Evolutionary conservation across 2,113 vertebrate species (phyloP), one percentile per base, ranked within the genome.

Genomic region (Ameiurus melas): DNA sequence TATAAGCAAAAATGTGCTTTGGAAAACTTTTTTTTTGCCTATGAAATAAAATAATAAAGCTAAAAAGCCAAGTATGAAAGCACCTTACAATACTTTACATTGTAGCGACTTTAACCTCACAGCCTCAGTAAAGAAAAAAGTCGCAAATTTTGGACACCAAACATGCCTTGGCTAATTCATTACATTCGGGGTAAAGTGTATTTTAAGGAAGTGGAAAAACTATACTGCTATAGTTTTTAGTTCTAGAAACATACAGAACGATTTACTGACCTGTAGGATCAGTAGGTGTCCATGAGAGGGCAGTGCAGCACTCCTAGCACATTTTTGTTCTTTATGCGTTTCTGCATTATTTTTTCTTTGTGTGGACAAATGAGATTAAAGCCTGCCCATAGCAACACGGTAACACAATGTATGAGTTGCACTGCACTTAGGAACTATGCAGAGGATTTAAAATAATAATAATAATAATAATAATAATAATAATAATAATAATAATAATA

Each of bases 201-300:
- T 22, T 83, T 39, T 43, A 39, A 17, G 20, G 20, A 13, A 39
- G 57, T 47, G 36, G 22, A 64, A 64, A 27, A 60, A 17, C 33
- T 43, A 39, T 36, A 16, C 25, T 47, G 71, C 0, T 43, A 22
- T 13, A 75, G 9, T 43, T 25, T 39, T 47, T 47, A 47, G 43
- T 6, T 43, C 25, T 0, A 47, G 20, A 83, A 83, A 62, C 20
- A 33, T 5, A 9, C 19, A 39, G 2, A 14, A 8, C 17, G 14
- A 47, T 17, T 51, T 33, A 85, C 83, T 66, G 39, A 60, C 62
- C 19, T 86, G 83, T 75, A 82, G 43, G 7, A 55, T 16, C 36
- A 82, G 3, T 73, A 71, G 25, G 19, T 60, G 47, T 51, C 78
- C 89, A 84, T 2, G 27, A 91, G 91, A 82, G 71, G 89, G 83